Base-by-base conservation (phyloP, 2,888 invertebrate species). In the Ormyrus labotus region DNA sequence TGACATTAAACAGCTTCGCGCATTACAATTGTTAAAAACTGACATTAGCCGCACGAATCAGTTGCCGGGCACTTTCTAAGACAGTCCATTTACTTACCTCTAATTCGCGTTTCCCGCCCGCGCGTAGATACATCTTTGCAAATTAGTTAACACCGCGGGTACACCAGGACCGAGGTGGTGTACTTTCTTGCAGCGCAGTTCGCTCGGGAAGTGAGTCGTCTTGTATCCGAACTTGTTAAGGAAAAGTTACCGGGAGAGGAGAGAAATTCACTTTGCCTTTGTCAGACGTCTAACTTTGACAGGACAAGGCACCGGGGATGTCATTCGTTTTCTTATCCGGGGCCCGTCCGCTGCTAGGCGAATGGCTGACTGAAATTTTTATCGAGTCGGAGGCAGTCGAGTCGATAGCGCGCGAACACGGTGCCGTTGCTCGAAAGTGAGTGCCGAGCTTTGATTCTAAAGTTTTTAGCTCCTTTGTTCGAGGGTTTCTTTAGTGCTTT, bases 211-310 rank as follows among this genome's bases (percentile, higher is more conserved):
- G 57, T 58, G 50, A 50, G 8, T 51, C 34, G 10, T 8, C 50
- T 65, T 58, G 67, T 75, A 73, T 73, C 55, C 55, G 13, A 68
- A 47, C 60, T 75, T 65, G 69, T 63, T 69, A 78, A 72, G 60
- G 63, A 78, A 72, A 73, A 78, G 78, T 73, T 78, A 72, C 68
- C 65, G 67, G 19, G 19, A 19, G 65, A 51, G 71, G 48, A 11
- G n/a, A 10, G 47, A 63, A 78, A 57, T 73, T 72, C 61, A 55
- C 73, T 78, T 73, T 34, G 55, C 68, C 60, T 73, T 73, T 78
- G 68, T 73, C 68, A 63, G 61, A 78, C 63, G 63, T 78, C 65
- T 47, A 53, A 68, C 53, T 73, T 73, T 57, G 72, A 63, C 50
- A 61, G 61, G 57, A 60, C 53, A 55, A 61, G 67, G 47, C 7